A percentile compares a stretch with the other conserved stretches of the same genome.
phyloP scores from a whole-genome alignment of 2,888 invertebrate genomes.

The Mesorhabditis belari region DNA sequence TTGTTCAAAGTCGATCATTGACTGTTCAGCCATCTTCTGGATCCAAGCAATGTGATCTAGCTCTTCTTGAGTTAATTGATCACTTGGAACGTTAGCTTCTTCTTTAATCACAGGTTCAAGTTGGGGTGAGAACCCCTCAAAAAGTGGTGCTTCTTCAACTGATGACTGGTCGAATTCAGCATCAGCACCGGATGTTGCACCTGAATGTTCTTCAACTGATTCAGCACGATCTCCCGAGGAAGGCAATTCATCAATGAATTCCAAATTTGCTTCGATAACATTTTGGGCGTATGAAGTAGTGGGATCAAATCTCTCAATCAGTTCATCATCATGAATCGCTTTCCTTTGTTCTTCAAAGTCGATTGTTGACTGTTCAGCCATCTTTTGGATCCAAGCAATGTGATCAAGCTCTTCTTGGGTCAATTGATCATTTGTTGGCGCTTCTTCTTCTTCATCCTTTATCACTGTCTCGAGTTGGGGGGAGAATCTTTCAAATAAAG shows the following conservation, averaged over 20 bases:
- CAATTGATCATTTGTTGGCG: not conserved
- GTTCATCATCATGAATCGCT: not conserved
- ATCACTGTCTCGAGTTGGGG: not conserved
- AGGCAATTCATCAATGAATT: conserved; percentile 3
- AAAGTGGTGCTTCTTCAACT: not conserved
- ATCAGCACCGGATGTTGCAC: conserved; percentile 7
- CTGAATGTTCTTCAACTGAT: conserved; percentile 1
- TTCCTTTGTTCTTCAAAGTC: not conserved
- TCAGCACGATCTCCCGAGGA: not conserved
- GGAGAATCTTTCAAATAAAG: not conserved
- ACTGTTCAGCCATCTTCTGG: conserved; percentile 10
- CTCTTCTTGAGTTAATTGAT: conserved; percentile 20
- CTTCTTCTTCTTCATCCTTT: not conserved
- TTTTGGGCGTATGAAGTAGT: not conserved
- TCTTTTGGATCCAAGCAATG: conserved; percentile 19
- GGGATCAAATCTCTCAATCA: not conserved
- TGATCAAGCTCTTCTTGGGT: conserved; percentile 26
- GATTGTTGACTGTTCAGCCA: conserved; percentile 16
- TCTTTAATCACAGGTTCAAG: conserved; percentile 3
- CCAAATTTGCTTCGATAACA: not conserved
- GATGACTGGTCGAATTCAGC: conserved; percentile 1
- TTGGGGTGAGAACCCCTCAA: conserved; percentile 2
- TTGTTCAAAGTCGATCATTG: conserved; percentile 3
- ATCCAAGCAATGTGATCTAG: conserved; percentile 16
- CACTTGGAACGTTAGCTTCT: conserved; percentile 1